Evolutionary conservation across 2,113 vertebrate species (phyloP).

Genomic region (Rissa tridactyla): DNA sequence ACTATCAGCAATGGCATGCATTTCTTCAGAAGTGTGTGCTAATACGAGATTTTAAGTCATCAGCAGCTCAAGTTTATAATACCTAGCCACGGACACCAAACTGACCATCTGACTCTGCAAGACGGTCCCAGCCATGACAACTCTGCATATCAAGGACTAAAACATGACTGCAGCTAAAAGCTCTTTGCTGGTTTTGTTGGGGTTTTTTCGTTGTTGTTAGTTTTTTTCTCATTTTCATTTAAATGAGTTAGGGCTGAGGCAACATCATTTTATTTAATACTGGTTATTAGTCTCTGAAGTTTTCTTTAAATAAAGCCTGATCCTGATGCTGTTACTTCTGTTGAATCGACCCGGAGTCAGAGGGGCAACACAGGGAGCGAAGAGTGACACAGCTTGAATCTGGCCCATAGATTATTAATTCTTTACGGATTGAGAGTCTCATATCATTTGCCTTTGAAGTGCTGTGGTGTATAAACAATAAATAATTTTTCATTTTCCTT

Average conservation of each 20-base stretch:
- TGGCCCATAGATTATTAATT: not conserved
- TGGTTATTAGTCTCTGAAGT: not conserved
- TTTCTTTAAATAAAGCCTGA: conserved; percentile 34
- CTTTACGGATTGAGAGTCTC: not conserved
- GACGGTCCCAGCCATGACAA: not conserved
- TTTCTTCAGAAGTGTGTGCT: not conserved
- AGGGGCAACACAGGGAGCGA: not conserved
- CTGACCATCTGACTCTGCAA: not conserved
- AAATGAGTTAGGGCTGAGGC: not conserved
- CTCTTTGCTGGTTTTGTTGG: not conserved
- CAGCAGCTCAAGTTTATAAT: not conserved
- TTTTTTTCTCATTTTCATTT: not conserved
- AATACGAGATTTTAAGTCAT: not conserved
- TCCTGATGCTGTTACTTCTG: not conserved
- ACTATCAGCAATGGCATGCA: not conserved
- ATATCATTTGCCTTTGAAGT: not conserved
- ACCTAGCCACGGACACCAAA: not conserved
- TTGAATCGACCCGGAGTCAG: not conserved
- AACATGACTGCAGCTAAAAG: not conserved
- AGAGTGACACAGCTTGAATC: not conserved
- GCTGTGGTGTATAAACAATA: not conserved
- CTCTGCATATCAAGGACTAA: not conserved
- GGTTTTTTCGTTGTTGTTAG: not conserved
- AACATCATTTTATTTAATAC: not conserved
- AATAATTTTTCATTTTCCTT: not conserved